phyloP scores from a whole-genome alignment of 2,888 invertebrate species.

The Microctonus hyperodae region DNA sequence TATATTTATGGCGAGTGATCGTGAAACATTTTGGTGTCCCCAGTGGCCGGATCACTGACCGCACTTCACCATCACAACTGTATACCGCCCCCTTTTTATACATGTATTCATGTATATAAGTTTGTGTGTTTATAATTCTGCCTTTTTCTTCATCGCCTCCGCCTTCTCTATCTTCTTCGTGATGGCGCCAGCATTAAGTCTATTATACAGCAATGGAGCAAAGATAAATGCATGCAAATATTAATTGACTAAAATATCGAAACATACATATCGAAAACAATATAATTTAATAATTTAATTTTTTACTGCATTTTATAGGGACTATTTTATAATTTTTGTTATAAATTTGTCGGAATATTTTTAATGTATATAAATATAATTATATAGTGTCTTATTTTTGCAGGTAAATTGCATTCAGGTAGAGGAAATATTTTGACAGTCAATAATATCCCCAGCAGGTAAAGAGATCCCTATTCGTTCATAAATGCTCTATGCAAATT shows the following conservation, averaged over 20 bases:
- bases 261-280: no score
- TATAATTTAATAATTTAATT: no score
- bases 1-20: constrained; percentile 54
- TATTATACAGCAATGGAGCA: no score
- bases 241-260: background rate
- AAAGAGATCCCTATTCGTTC: constrained; percentile 50
- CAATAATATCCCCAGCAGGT: constrained; percentile 43
- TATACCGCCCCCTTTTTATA: background rate
- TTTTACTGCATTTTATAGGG: no score
- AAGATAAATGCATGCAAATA: background rate
- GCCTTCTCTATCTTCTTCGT: background rate
- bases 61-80: constrained; percentile 11
- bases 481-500: constrained; percentile 57
- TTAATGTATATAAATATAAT: background rate
- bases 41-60: constrained; percentile 52
- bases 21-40: constrained; percentile 52
- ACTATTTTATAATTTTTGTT: no score
- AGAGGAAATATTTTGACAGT: constrained; percentile 48
- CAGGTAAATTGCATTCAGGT: constrained; percentile 32
- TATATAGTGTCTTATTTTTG: background rate
- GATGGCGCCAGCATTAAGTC: background rate
- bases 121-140: background rate
- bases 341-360: background rate
- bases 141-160: background rate
- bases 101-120: background rate